These are phyloP conservation scores for Alentia gelatinosa DNA, from an alignment of 2,888 invertebrate genomes.

Conservation along the genomic window DNA sequence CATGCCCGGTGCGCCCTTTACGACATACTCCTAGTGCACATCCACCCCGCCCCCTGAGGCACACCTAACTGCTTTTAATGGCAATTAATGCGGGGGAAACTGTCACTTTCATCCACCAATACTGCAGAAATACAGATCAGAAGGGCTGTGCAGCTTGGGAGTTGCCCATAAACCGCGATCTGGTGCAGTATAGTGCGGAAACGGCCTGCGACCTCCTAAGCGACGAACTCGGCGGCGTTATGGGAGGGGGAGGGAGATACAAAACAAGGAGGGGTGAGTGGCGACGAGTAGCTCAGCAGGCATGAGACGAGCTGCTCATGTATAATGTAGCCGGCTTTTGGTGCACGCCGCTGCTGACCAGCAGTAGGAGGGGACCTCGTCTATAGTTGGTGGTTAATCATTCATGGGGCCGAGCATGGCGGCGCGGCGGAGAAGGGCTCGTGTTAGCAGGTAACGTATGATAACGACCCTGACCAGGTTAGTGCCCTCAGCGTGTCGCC, in stretches of 20 bases:
- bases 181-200: not conserved
- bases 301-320: not conserved
- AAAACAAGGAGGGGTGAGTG: not conserved
- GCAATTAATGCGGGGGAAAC: not conserved
- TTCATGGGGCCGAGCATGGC: not conserved
- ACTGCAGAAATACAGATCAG: slow-evolving; percentile 5
- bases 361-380: not conserved
- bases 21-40: not conserved
- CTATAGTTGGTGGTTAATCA: not conserved
- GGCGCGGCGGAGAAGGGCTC: not conserved
- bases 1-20: not conserved
- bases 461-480: slow-evolving; percentile 5
- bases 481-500: not conserved
- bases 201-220: not conserved
- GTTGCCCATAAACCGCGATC: not conserved
- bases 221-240: not conserved
- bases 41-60: not conserved
- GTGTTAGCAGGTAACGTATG: slow-evolving; percentile 34
- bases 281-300: not conserved
- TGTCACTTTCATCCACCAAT: not conserved
- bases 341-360: not conserved
- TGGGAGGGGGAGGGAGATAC: not conserved
- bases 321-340: not conserved
- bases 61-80: not conserved
- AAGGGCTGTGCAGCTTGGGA: not conserved